These are phyloP conservation scores for Toxonevra muliebris DNA, from an alignment of 2,888 invertebrate species.

Conservation along the genomic window DNA sequence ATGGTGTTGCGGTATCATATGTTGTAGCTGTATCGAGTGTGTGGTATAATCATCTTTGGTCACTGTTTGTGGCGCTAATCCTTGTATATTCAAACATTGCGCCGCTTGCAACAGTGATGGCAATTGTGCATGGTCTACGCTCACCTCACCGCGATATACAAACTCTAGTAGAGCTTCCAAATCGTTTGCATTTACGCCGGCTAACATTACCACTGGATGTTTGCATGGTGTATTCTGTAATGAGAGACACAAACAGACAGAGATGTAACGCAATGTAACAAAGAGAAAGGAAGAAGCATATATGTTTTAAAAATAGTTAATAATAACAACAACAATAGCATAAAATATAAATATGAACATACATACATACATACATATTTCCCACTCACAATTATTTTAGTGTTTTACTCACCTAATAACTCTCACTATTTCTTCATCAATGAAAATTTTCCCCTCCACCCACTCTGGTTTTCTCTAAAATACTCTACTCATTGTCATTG, in stretches of 20 bases:
- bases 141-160: conserved; percentile 72
- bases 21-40: conserved; percentile 64
- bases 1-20: conserved; percentile 65
- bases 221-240: conserved; percentile 71
- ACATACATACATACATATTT: no score
- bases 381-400: no score
- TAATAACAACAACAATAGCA: conserved; percentile 21
- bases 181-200: conserved; percentile 71
- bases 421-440: no score
- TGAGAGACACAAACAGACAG: not conserved
- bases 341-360: not conserved
- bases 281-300: not conserved
- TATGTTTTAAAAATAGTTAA: conserved; percentile 17
- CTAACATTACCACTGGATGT: conserved; percentile 73
- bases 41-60: conserved; percentile 65
- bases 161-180: conserved; percentile 72
- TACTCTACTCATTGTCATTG: no score
- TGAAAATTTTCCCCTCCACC: no score
- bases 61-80: conserved; percentile 68
- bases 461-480: no score
- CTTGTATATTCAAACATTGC: conserved; percentile 71
- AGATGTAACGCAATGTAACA: not conserved
- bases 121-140: conserved; percentile 71
- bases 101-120: conserved; percentile 72
- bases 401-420: no score